phyloP scores from a whole-genome alignment of 2,113 vertebrate genomes.

The Microtus pennsylvanicus region DNA sequence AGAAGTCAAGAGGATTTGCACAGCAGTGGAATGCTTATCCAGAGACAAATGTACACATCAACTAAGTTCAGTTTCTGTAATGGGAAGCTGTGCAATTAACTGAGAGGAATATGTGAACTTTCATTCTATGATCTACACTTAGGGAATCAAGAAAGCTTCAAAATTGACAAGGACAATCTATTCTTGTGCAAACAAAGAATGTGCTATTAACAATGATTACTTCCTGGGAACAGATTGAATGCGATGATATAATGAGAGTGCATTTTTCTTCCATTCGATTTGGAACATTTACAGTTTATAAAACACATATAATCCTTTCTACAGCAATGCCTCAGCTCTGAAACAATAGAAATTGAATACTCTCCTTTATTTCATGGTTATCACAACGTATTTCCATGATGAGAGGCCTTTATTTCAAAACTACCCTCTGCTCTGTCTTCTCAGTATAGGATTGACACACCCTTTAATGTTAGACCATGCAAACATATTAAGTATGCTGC shows the following conservation, averaged over 20 bases:
- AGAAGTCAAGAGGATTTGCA: neutral
- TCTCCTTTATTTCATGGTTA: neutral
- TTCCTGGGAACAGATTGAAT: neutral
- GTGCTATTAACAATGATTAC: neutral
- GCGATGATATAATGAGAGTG: neutral
- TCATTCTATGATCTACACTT: neutral
- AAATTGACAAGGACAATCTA: neutral
- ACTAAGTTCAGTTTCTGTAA: neutral
- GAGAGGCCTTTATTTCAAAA: neutral
- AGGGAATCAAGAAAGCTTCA: neutral
- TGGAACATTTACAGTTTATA: neutral
- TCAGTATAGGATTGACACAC: neutral
- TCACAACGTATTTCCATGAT: neutral
- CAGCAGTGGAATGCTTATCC: neutral
- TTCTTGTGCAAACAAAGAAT: neutral
- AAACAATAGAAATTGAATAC: neutral
- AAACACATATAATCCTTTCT: neutral
- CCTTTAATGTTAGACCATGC: neutral
- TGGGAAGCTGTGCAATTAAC: neutral
- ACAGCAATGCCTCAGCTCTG: neutral
- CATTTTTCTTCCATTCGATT: constrained; percentile 4
- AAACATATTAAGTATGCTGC: neutral
- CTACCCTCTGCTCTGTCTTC: neutral
- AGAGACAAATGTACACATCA: neutral
- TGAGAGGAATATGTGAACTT: neutral